Percentiles rank a stretch among this genome's conserved stretches.
phyloP scores from a whole-genome alignment of 2,113 vertebrate genomes.

The Laticauda laticaudata region DNA sequence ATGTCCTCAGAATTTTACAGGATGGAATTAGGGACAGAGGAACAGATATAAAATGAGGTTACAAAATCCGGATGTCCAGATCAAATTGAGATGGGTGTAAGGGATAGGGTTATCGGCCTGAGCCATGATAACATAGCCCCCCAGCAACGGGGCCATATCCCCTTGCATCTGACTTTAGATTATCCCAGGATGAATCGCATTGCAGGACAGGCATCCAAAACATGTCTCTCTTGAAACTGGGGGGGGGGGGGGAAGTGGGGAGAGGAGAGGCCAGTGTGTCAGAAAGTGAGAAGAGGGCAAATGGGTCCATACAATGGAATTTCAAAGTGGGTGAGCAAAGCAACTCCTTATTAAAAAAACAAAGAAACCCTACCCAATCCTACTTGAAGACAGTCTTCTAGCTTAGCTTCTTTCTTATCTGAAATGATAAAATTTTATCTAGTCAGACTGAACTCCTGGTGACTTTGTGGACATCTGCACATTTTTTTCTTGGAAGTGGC shows the following conservation, averaged over 20 bases:
- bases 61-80: conserved; percentile 77
- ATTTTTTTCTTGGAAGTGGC: background rate
- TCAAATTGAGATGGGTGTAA: conserved; percentile 71
- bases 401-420: background rate
- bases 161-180: conserved; percentile 64
- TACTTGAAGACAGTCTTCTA: background rate
- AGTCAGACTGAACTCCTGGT: background rate
- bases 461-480: background rate
- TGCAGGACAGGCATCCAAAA: conserved; percentile 61
- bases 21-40: conserved; percentile 74
- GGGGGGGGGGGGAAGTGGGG: background rate
- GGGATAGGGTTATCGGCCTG: conserved; percentile 62
- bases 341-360: conserved; percentile 16
- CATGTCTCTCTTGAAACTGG: conserved; percentile 29
- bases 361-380: conserved; percentile 31
- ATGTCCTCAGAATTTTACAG: conserved; percentile 79
- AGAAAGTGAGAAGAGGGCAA: conserved; percentile 25
- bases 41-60: conserved; percentile 74
- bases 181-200: conserved; percentile 67
- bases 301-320: conserved; percentile 23
- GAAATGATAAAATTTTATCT: background rate
- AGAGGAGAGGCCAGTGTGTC: conserved; percentile 17
- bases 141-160: conserved; percentile 59
- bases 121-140: conserved; percentile 50
- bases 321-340: conserved; percentile 16